A percentile compares a stretch with the other conserved stretches of the same genome.
These are phyloP conservation scores for Masticophis lateralis DNA, from an alignment of 2,797 vertebrate species.

Conservation along the genomic window DNA sequence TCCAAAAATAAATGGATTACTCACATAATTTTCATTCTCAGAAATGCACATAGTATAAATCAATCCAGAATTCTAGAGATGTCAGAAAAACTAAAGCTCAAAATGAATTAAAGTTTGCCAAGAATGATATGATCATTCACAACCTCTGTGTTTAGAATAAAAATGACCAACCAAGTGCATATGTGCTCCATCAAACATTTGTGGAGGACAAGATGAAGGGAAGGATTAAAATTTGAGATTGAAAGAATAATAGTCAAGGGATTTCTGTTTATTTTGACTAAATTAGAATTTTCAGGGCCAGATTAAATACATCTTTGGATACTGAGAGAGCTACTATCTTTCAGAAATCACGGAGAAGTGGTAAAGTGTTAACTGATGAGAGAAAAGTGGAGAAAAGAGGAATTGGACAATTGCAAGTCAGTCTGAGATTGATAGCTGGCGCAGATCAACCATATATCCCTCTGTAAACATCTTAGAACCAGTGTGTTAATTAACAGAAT, in stretches of 20 bases:
- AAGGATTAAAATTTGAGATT: not conserved
- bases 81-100: not conserved
- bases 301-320: not conserved
- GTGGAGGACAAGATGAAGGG: not conserved
- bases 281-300: not conserved
- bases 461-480: not conserved
- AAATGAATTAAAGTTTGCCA: not conserved
- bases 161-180: not conserved
- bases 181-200: not conserved
- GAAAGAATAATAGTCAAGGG: not conserved
- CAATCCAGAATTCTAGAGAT: not conserved
- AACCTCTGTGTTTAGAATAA: not conserved
- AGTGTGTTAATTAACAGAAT: not conserved
- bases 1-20: not conserved
- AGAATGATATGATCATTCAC: not conserved
- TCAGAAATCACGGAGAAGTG: not conserved
- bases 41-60: not conserved
- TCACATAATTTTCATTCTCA: not conserved
- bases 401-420: not conserved
- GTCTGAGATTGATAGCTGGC: not conserved
- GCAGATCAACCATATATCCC: not conserved
- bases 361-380: not conserved
- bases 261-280: not conserved
- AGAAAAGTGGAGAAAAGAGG: not conserved
- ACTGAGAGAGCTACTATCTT: not conserved